Base-by-base conservation (phyloP, 2,797 vertebrate species). In the Arnoldichthys spilopterus region DNA sequence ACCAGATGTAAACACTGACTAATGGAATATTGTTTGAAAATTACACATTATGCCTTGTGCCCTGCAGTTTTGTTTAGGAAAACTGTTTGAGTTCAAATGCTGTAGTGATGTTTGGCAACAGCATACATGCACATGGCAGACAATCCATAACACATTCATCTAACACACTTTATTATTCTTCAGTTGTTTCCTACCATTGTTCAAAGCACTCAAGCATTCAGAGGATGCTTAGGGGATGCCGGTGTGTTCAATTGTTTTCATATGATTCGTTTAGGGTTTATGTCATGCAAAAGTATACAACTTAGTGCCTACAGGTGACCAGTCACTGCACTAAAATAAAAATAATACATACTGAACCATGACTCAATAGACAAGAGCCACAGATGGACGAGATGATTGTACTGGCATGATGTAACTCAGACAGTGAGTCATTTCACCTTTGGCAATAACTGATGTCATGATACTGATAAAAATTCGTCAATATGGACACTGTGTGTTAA, bases 121-220 rank as follows among this genome's bases (percentile, higher is more conserved):
- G 34, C 13, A 66, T 26, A 47, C 30, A 37, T 43, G 63, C 51
- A 78, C 30, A 9, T 49, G 49, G 45, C 43, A 26, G 45, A 58
- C 81, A 76, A 83, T 40, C 54, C 62, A 63, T 22, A 74, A 62
- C 58, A 62, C 56, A 70, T 81, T 63, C 16, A 61, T 76, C 49
- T 79, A 70, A 45, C 58, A 30, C 59, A 71, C 53, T 47, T 56
- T 72, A 74, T 73, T 77, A 74, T 80, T 67, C 26, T 61, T 56
- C 51, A 70, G 72, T 80, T 80, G 77, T 68, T 86, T 86, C 85
- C 85, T 80, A 30, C 78, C 26, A 84, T 86, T 86, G 85, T 86
- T 78, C 5, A 24, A 72, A 62, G 9, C 30, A 18, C 68, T 78
- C 70, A 30, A 30, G 59, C 28, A 26, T n/a, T 54, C 54, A 24